Base-by-base conservation (phyloP, 2,113 vertebrate species). In the Oncorhynchus tshawytscha region DNA sequence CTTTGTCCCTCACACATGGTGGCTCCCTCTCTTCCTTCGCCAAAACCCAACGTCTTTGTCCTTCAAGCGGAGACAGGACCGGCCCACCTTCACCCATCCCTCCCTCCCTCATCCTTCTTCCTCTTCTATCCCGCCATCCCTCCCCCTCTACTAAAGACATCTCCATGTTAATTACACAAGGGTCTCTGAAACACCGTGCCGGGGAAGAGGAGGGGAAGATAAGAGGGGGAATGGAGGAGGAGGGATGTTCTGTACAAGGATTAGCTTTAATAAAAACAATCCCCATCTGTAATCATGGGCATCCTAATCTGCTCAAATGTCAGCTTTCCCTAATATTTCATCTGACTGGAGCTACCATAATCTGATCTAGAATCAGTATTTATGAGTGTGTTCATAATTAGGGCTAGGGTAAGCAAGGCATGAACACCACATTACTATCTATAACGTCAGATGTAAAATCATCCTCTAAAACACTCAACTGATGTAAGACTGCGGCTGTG, bases 1-100 rank as follows among this genome's bases (percentile, higher is more conserved):
- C 82, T 88, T 88, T 87, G 81, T 88, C 62, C 84, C 70, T 83
- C 75, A 34, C 5, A 75, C 51, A 65, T 71, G 27, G 74, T 34
- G 71, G 3, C 62, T 80, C 80, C 76, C 31, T 66, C 72, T 75
- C 69, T 29, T 69, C 60, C 62, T 45, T 59, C 45, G 65, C 74
- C 16, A 54, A 54, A 54, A 54, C 51, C 51, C 15, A 0, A 12
- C 8, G 24, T 76, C 82, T 89, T 86, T 90, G 87, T 83, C 72
- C 82, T 75, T 75, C 25, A 62, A 64, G 49, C 49, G 16, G 18
- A 27, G 74, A 49, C 25, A 60, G 34, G 8, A n/a, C 68, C 39
- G 15, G 48, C 71, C 67, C 20, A 51, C 51, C 31, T 16, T 49
- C 65, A 27, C 48, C 45, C 59, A 24, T 59, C 24, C 71, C 54